These are phyloP conservation scores for chimpanzee (Pan troglodytes) DNA, from an alignment of 2,113 vertebrate species.

Conservation along the genomic window NHGRI_mPanTro3-v2.1_pri NC_072401.2:8662501-8663000, in stretches of 20 bases:
- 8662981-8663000: neutral
- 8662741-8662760: neutral
- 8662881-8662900: too few relatives aligned
- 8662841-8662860: neutral
- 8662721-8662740: neutral
- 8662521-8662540: accelerated
- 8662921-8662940: neutral
- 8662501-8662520: neutral
- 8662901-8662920: neutral
- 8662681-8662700: neutral
- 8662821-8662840: neutral
- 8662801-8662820: neutral
- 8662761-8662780: too few relatives aligned
- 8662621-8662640: accelerated
- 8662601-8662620: accelerated
- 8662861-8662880: neutral
- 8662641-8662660: accelerated
- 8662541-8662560: neutral
- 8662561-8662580: accelerated
- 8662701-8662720: accelerated
- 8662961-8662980: neutral
- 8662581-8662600: accelerated
- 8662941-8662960: neutral
- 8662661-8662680: accelerated
- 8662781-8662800: neutral